phyloP scores from a whole-genome alignment of 1,140 invertebrate genomes.

The Neomicropteryx cornuta region DNA sequence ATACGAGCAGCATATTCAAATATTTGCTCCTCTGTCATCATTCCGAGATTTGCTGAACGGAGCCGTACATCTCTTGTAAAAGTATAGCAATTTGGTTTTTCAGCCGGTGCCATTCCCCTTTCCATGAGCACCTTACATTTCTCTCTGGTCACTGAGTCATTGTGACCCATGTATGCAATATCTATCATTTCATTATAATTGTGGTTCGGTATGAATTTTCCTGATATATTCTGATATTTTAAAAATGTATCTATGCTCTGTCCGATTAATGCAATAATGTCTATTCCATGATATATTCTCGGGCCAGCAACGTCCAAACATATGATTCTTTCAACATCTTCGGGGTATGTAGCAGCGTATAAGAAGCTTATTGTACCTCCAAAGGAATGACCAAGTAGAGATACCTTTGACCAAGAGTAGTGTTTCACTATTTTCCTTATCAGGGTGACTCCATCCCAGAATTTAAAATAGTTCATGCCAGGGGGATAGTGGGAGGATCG shows the following conservation, averaged over 20 bases:
- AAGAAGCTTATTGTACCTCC: slow-evolving; percentile 71
- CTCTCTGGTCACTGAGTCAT: slow-evolving; percentile 52
- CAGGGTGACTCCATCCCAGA: slow-evolving; percentile 64
- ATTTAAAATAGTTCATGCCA: slow-evolving; percentile 67
- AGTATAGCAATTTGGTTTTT: slow-evolving; percentile 39
- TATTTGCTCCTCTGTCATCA: slow-evolving; percentile 58
- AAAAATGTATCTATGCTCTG: slow-evolving; percentile 51
- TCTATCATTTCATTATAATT: slow-evolving; percentile 63
- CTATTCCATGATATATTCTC: slow-evolving; percentile 43
- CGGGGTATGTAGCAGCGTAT: slow-evolving; percentile 65
- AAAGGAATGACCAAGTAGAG: slow-evolving; percentile 70
- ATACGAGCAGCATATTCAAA: slow-evolving; percentile 57
- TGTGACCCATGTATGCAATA: slow-evolving; percentile 57
- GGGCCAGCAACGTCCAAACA: slow-evolving; percentile 68
- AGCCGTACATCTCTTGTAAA: slow-evolving; percentile 62
- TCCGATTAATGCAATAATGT: slow-evolving; percentile 43
- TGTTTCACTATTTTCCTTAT: slow-evolving; percentile 64
- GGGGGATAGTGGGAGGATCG: slow-evolving; percentile 64
- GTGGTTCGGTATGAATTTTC: slow-evolving; percentile 54
- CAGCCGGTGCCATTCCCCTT: slow-evolving; percentile 49
- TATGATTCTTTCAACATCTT: slow-evolving; percentile 61
- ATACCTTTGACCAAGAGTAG: slow-evolving; percentile 69
- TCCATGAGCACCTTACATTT: slow-evolving; percentile 59
- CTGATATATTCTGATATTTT: slow-evolving; percentile 54
- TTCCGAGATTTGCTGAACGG: slow-evolving; percentile 57